Conservation (phyloP, 2,888 invertebrate species). For the Hymenopus coronatus region DNA sequence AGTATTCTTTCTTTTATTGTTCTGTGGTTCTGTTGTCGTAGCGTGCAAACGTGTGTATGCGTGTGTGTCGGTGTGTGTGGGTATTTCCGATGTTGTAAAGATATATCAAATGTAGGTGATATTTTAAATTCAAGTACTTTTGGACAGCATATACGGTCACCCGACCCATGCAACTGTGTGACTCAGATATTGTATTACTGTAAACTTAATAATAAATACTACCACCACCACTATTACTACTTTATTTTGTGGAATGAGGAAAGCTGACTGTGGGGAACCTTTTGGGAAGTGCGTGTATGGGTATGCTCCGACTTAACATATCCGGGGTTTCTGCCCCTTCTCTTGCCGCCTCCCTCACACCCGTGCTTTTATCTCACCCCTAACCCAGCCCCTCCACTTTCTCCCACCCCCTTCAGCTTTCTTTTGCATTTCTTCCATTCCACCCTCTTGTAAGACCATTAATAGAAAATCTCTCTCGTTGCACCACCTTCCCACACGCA, state of each 20-base stretch:
- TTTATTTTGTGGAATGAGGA: not conserved
- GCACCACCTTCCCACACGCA: conserved; percentile 3
- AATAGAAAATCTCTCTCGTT: conserved; percentile 26
- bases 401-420: not conserved
- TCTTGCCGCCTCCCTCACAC: not conserved
- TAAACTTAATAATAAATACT: too few relatives aligned
- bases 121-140: too few relatives aligned
- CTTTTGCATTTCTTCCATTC: conserved; percentile 22
- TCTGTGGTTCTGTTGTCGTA: too few relatives aligned
- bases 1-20: too few relatives aligned
- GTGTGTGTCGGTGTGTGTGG: too few relatives aligned
- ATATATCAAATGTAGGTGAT: too few relatives aligned
- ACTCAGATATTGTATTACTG: too few relatives aligned
- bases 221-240: too few relatives aligned
- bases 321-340: not conserved
- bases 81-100: too few relatives aligned
- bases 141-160: too few relatives aligned
- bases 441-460: conserved; percentile 27
- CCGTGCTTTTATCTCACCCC: not conserved
- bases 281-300: not conserved
- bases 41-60: too few relatives aligned
- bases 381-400: not conserved
- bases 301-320: conserved; percentile 2
- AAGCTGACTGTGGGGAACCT: not conserved
- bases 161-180: too few relatives aligned